Evolutionary conservation across 1,140 invertebrate genomes (phyloP).

Genomic region (Nilaparvata lugens): DNA sequence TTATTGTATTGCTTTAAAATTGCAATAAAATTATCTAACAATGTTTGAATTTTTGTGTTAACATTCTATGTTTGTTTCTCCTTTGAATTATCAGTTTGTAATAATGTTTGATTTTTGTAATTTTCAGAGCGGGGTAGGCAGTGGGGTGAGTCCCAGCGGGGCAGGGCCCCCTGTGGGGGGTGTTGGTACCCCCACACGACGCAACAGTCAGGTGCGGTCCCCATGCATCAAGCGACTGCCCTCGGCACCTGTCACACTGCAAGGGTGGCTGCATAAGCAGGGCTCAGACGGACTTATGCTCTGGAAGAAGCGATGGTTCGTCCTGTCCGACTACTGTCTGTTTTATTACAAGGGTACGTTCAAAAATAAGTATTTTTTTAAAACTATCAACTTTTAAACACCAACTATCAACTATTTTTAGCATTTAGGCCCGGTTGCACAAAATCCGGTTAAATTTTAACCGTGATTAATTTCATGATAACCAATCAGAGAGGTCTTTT

Average conservation of each 20-base stretch:
- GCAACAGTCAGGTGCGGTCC: conserved; percentile 45
- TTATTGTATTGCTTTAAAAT: neutral
- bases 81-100: neutral
- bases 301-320: conserved; percentile 94
- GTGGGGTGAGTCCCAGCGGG: no score
- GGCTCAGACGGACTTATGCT: conserved; percentile 84
- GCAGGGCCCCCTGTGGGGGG: neutral
- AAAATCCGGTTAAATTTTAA: no score
- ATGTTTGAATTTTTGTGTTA: neutral
- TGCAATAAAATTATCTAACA: neutral
- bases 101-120: neutral
- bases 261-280: conserved; percentile 87
- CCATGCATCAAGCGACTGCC: conserved; percentile 66
- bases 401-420: no score
- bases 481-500: no score
- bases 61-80: neutral
- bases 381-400: neutral
- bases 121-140: conserved; percentile 16
- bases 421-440: no score
- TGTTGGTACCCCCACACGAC: conserved; percentile 21
- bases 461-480: no score
- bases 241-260: conserved; percentile 69
- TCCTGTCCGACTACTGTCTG: conserved; percentile 84
- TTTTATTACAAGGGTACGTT: conserved; percentile 88
- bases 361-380: neutral